Evolutionary conservation across 2,113 vertebrate species (phyloP).

Genomic region (Phrynosoma platyrhinos): DNA sequence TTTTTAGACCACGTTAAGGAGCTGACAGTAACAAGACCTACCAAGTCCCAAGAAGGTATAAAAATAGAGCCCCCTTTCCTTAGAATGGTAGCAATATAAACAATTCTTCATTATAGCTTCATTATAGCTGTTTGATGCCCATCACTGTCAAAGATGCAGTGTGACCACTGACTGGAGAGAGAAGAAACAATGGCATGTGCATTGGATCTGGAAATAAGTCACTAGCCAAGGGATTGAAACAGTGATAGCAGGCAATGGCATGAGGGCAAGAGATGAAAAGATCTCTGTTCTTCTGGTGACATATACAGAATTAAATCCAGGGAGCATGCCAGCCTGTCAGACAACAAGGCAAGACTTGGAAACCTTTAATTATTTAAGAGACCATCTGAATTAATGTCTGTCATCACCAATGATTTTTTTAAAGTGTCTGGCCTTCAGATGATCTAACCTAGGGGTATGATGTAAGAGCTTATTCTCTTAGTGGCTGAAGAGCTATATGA

Average conservation of each 20-base stretch:
- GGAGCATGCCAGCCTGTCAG: constrained; percentile 26
- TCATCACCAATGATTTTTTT: neutral
- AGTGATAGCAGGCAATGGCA: neutral
- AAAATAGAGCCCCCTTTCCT: neutral
- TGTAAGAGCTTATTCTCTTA: neutral
- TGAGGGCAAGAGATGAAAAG: neutral
- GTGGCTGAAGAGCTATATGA: fast-evolving
- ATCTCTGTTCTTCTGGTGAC: constrained; percentile 29
- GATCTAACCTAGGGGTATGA: neutral
- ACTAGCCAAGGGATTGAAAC: neutral
- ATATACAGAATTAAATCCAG: constrained; percentile 35
- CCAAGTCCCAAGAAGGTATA: neutral
- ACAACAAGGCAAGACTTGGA: constrained; percentile 35
- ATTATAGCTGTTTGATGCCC: neutral
- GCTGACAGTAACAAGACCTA: neutral
- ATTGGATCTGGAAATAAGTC: neutral
- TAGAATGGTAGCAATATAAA: constrained; percentile 23
- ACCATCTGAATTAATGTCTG: constrained; percentile 28
- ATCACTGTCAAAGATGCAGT: neutral
- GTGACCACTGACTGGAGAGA: neutral
- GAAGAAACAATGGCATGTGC: neutral
- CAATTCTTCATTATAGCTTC: neutral
- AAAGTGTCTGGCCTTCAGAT: constrained; percentile 12
- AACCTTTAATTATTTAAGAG: constrained; percentile 54
- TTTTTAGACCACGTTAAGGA: neutral